Evolutionary conservation across 2,113 vertebrate species (phyloP).

Genomic region (Tinamus guttatus): DNA sequence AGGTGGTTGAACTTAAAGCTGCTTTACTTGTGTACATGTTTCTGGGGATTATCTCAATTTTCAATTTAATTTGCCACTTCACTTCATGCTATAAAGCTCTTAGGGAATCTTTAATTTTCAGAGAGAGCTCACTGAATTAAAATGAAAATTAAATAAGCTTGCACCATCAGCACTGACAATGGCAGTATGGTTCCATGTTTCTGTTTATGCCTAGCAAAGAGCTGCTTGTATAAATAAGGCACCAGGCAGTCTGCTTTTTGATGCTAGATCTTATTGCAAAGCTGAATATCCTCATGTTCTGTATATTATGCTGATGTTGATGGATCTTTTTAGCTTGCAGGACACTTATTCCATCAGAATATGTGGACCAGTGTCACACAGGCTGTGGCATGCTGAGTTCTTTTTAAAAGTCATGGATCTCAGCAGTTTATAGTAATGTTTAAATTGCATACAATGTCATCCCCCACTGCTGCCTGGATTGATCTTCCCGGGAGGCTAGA

Average conservation of each 20-base stretch:
- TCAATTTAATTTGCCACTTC: conserved; percentile 56
- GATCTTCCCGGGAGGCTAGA: not conserved
- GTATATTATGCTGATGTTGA: not conserved
- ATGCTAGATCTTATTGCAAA: not conserved
- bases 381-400: not conserved
- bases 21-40: conserved; percentile 34
- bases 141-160: conserved; percentile 46
- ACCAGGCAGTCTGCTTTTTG: not conserved
- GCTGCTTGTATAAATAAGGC: not conserved
- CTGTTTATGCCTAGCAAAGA: not conserved
- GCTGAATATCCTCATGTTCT: not conserved
- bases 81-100: conserved; percentile 35
- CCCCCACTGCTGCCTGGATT: not conserved
- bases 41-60: conserved; percentile 47
- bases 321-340: not conserved
- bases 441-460: not conserved
- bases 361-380: not conserved
- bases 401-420: not conserved
- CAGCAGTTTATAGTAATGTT: not conserved
- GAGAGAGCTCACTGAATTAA: conserved; percentile 38
- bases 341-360: not conserved
- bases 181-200: not conserved
- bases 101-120: conserved; percentile 30
- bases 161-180: conserved; percentile 1
- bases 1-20: not conserved